phyloP scores from a whole-genome alignment of 2,888 invertebrate species.

The Tyria jacobaeae region DNA sequence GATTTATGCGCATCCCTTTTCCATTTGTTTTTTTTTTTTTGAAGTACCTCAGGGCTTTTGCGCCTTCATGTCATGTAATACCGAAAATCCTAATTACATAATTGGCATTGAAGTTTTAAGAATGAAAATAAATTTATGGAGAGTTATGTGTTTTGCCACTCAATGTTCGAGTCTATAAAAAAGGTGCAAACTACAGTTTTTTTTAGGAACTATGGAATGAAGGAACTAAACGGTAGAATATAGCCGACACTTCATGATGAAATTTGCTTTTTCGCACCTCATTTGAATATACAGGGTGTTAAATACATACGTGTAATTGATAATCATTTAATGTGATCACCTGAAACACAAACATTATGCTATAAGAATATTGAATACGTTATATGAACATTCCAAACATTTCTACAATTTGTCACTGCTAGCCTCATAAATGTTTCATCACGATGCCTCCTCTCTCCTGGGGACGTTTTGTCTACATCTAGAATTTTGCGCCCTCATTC shows the following conservation, averaged over 20 bases:
- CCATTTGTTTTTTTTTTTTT: conserved; percentile 1
- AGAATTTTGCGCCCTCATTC: conserved; percentile 26
- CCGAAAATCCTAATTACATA: not conserved
- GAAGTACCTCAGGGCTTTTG: not conserved
- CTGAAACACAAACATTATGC: not conserved
- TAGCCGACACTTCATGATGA: too few relatives aligned
- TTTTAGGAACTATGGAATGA: too few relatives aligned
- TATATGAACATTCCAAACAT: conserved; percentile 39
- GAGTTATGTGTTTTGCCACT: not conserved
- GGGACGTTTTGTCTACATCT: conserved; percentile 37
- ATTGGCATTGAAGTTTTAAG: not conserved
- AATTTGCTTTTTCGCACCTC: too few relatives aligned
- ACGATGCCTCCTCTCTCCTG: conserved; percentile 38
- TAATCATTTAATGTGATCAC: not conserved
- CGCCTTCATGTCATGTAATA: not conserved
- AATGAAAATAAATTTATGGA: not conserved
- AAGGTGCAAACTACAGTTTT: too few relatives aligned
- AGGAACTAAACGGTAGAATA: too few relatives aligned
- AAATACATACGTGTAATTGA: too few relatives aligned
- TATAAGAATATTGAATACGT: conserved; percentile 23
- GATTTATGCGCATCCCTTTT: not conserved
- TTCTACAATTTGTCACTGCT: conserved; percentile 50
- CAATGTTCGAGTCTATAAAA: too few relatives aligned
- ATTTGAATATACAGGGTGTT: too few relatives aligned
- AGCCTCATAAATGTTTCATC: conserved; percentile 53